Base-by-base conservation (phyloP, 2,113 vertebrate species). In the Cynoglossus semilaevis region DNA sequence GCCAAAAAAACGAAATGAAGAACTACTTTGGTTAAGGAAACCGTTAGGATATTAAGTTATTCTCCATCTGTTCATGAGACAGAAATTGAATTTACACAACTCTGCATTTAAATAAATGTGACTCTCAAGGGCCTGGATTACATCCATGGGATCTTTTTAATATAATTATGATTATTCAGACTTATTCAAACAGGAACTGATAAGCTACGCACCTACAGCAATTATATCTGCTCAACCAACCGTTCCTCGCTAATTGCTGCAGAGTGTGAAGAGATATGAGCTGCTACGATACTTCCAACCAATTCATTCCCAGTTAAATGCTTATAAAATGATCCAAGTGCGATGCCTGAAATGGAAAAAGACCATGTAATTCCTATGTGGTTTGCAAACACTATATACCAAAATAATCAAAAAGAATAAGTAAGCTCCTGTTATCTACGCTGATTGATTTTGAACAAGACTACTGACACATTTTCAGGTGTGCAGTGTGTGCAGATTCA, bases 31-130 rank as follows among this genome's bases (percentile, higher is more conserved):
- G 22, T 29, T 29, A 29, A 29, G 22, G 22, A 29, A n/a, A 29
- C 22, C 6, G 22, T 29, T 29, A n/a, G n/a, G n/a, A 6, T 16
- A 22, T 10, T 45, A 16, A 60, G 45, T 46, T 12, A 3, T 51
- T 57, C 51, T 58, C 34, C 54, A 54, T 63, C n/a, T 58, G 10
- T 15, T 60, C 17, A 49, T 59, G 12, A 61, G 37, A 45, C 4
- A 56, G 0, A 34, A 42, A 40, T 15, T 6, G 9, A 37, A 34
- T 35, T 43, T 12, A 15, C 15, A 46, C 5, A 53, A 5, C 59
- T 0, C 34, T 16, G 13, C 52, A 19, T 14, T 40, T 9, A 52
- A 57, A 56, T 42, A 1, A 40, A 57, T 48, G 14, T 35, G 49
- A 29, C 22, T 29, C 40, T 16, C 14, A 15, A 41, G 16, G 4